A percentile compares a stretch with the other conserved stretches of the same genome.
These are phyloP conservation scores for Denticeps clupeoides DNA, from an alignment of 2,797 vertebrate genomes.

Conservation along the genomic window DNA sequence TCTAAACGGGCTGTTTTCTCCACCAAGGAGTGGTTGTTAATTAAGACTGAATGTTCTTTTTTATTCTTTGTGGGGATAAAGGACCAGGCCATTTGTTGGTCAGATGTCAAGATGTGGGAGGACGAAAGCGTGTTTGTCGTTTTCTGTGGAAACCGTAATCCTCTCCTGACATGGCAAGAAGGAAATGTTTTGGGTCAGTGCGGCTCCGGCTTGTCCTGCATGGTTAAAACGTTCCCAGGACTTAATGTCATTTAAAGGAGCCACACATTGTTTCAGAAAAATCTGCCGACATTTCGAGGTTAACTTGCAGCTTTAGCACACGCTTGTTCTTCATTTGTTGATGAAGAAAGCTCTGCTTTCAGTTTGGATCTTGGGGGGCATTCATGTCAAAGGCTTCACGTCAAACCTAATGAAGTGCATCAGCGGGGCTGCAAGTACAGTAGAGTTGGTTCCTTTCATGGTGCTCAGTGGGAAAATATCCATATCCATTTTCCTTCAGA, in stretches of 20 bases:
- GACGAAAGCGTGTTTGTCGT: neutral
- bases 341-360: constrained; percentile 39
- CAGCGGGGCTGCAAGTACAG: constrained; percentile 5
- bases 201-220: too few species aligned
- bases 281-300: too few species aligned
- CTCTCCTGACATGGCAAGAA: neutral
- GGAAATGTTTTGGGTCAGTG: neutral
- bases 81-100: too few species aligned
- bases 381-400: constrained; percentile 14
- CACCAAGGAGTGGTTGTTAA: too few species aligned
- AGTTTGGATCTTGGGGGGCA: constrained; percentile 23
- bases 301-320: too few species aligned
- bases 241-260: constrained; percentile 33
- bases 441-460: constrained; percentile 1
- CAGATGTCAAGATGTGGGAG: neutral
- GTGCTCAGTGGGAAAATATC: neutral
- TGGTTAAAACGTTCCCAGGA: constrained; percentile 29
- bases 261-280: too few species aligned
- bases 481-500: neutral
- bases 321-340: constrained; percentile 38
- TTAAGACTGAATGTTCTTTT: too few species aligned
- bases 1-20: too few species aligned
- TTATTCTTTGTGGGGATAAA: too few species aligned
- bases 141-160: neutral
- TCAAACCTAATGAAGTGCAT: constrained; percentile 6